Conservation (phyloP, 2,113 vertebrate species). For the Melanerpes formicivorus region DNA sequence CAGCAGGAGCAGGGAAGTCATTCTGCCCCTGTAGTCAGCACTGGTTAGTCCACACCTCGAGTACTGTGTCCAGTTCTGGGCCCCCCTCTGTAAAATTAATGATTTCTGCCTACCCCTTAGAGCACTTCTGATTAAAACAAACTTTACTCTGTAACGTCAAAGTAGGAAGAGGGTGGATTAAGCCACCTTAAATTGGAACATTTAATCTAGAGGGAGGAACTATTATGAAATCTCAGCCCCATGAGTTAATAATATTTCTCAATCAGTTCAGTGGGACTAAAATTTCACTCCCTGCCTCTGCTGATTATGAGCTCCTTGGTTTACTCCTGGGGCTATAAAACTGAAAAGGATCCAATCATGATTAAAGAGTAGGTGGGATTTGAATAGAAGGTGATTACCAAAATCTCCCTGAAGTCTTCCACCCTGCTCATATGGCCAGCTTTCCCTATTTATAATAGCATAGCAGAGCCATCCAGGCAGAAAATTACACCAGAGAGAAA, state of each 20-base stretch:
- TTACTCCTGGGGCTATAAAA: constrained; percentile 36
- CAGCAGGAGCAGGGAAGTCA: too few relatives aligned
- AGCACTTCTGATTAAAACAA: not conserved
- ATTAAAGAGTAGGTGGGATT: constrained; percentile 49
- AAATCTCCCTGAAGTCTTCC: constrained; percentile 36
- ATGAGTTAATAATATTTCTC: constrained; percentile 28
- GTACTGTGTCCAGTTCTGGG: too few relatives aligned
- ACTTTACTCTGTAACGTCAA: not conserved
- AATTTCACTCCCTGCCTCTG: constrained; percentile 17
- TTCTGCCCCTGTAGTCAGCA: too few relatives aligned
- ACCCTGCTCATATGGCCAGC: not conserved
- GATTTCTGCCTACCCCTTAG: not conserved
- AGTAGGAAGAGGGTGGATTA: not conserved
- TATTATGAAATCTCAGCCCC: not conserved
- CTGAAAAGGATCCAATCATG: not conserved
- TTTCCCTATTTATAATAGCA: constrained; percentile 46
- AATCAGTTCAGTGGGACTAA: not conserved
- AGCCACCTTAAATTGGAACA: not conserved
- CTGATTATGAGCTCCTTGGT: constrained; percentile 13
- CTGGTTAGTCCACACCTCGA: too few relatives aligned
- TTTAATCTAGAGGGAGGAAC: not conserved
- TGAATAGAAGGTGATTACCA: constrained; percentile 56
- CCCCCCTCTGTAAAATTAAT: not conserved
- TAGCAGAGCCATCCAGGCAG: constrained; percentile 42
- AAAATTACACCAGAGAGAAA: constrained; percentile 41